Evolutionary conservation across 2,797 vertebrate species (phyloP), one percentile per base, ranked within the genome.

Genomic region (Labeo calbasu): DNA sequence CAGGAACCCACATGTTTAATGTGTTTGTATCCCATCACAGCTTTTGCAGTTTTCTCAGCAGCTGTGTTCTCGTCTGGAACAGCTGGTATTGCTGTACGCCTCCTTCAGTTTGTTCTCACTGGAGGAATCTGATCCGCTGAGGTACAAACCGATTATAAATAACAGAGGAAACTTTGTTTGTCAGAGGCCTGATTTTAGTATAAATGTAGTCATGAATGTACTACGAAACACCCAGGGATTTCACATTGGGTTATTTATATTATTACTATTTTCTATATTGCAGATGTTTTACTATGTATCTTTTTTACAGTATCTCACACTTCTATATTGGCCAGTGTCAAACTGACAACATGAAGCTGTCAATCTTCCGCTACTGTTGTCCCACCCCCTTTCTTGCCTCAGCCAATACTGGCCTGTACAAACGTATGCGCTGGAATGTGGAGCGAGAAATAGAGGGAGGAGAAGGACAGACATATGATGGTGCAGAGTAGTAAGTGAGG

Each of bases 371-470:
- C 40, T 97, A 96, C 90, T 95, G 94, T 51, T 87, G 86, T 79
- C 94, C 93, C 0, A 88, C 89, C 0, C 93, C 94, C 0, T 96
- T 94, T 87, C 93, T 95, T 6, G 88, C 92, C n/a, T 76, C 72
- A 32, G 85, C 87, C 17, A 40, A 93, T 75, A 90, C 77, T 0
- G 84, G 93, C 23, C 91, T 96, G 57, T 96, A 94, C 89, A 98
- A 97, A 89, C 93, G 94, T 85, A 96, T 97, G 94, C 95, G 96
- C 63, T 98, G 96, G 96, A 97, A 97, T 2, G 93, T 97, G 81
- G n/a, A 71, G 86, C 50, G 5, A 55, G 66, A 83, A 48, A 50
- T 1, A 12, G 78, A 79, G 71, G 73, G 4, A 82, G 85, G 88
- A 50, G 88, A 86, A 51, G 53, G 19, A 84, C 28, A 90, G 11